Conservation (phyloP, 2,888 invertebrate genomes). For the Lomographa bimaculata region DNA sequence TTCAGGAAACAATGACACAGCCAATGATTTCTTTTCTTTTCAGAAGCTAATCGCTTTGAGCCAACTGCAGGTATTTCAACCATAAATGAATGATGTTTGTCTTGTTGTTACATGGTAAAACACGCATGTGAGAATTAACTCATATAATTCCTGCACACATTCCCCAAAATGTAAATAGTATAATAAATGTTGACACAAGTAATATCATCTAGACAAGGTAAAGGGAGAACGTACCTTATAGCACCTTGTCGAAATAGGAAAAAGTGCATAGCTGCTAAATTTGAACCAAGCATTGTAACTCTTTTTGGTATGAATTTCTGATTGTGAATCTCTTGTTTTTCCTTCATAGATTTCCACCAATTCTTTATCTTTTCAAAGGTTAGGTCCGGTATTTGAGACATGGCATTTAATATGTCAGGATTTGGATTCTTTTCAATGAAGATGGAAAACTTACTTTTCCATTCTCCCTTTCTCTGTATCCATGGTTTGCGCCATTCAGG, state of each 20-base stretch:
- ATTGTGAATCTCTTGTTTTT: slow-evolving; percentile 76
- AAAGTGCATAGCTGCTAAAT: slow-evolving; percentile 95
- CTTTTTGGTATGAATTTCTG: slow-evolving; percentile 85
- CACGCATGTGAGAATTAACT: no score
- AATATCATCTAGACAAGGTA: no score
- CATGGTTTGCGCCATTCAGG: slow-evolving; percentile 86
- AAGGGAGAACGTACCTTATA: slow-evolving; percentile 78
- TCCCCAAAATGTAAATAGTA: no score
- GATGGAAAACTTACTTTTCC: slow-evolving; percentile 82
- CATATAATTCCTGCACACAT: no score
- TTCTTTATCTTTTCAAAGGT: slow-evolving; percentile 70
- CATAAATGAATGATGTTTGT: no score
- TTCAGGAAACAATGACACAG: no score
- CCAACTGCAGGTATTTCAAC: no score
- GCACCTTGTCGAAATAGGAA: slow-evolving; percentile 89
- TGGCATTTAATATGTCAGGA: slow-evolving; percentile 60
- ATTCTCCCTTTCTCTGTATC: slow-evolving; percentile 82
- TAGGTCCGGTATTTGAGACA: slow-evolving; percentile 81
- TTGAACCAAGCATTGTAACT: slow-evolving; percentile 87
- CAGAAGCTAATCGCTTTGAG: no score
- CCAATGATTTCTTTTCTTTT: no score
- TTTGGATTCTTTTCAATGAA: slow-evolving; percentile 75
- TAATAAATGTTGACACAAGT: no score
- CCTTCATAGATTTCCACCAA: slow-evolving; percentile 82
- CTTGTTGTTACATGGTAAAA: no score